Evolutionary conservation across 2,797 vertebrate species (phyloP), one percentile per base, ranked within the genome.

Genomic region (Craterocephalus amniculus): DNA sequence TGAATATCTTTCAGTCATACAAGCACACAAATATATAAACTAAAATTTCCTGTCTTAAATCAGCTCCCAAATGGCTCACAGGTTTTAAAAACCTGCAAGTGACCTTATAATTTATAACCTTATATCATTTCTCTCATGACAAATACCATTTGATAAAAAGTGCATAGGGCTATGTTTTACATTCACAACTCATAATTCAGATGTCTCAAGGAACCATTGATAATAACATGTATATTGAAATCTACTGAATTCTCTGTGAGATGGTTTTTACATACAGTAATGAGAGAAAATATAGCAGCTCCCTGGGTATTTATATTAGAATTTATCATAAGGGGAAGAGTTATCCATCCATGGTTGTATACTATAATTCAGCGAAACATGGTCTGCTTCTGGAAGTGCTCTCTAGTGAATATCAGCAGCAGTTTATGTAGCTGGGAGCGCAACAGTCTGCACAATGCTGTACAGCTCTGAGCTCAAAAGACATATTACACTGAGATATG

Each of bases 1-100:
- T 79, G 26, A 78, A 83, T 74, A 74, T 67, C 63, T 74, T 72
- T 67, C 63, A 77, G 65, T 60, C 35, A 12, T 12, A 36, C 12
- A 36, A 36, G 35, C 35, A 36, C 35, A 36, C 35, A 36, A 36
- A 36, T 4, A 36, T 11, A 36, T 36, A 36, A 36, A 13, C 35
- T 12, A 36, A 11, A 36, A 36, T 14, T 36, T 13, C 35, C 12
- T 2, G 12, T 36, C 12, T 36, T 36, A 36, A 13, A 36, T 36
- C 12, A 3, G 11, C 35, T 36, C 35, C 35, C 10, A 36, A 36
- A 36, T 36, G 35, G 35, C 35, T 36, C 13, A 36, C 3, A 36
- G 11, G 12, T 36, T 36, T 36, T 0, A 13, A 36, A 36, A 2
- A 36, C 12, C 4, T 14, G 35, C 35, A 36, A 36, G 35, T 10